phyloP scores from a whole-genome alignment of 2,888 invertebrate species.

The Drosophila aldrichi region DNA sequence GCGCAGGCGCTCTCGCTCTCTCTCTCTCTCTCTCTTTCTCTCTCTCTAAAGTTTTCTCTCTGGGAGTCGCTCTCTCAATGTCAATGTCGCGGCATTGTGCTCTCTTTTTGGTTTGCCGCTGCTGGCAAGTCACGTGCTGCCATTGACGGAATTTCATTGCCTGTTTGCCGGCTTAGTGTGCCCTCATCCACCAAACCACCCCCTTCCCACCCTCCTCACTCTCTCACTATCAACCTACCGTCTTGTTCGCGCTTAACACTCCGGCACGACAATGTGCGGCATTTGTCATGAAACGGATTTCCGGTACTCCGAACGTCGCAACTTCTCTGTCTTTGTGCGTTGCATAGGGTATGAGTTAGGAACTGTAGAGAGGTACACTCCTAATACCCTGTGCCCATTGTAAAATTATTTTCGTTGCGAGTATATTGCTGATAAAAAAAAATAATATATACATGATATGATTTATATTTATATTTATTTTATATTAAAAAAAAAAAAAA shows the following conservation, averaged over 20 bases:
- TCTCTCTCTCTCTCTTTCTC: constrained; percentile 10
- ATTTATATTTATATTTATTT: too few relatives aligned
- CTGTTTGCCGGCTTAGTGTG: constrained; percentile 68
- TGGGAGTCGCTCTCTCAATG: constrained; percentile 56
- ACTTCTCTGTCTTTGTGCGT: constrained; percentile 60
- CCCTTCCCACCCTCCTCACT: not conserved
- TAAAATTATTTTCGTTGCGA: not conserved
- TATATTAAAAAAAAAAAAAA: too few relatives aligned
- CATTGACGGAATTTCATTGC: constrained; percentile 78
- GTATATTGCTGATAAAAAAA: too few relatives aligned
- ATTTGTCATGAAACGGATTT: constrained; percentile 82
- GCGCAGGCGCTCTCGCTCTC: constrained; percentile 50
- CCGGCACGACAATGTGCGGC: constrained; percentile 71
- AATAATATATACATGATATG: too few relatives aligned
- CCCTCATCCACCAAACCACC: not conserved
- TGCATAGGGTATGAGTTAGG: constrained; percentile 4
- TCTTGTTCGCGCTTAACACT: constrained; percentile 59
- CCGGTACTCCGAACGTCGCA: constrained; percentile 68
- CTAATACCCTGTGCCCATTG: not conserved
- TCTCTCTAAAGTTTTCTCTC: too few relatives aligned
- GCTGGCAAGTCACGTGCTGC: constrained; percentile 72
- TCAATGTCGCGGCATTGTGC: constrained; percentile 55
- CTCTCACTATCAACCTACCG: not conserved
- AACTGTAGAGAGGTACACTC: not conserved
- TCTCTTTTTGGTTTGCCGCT: constrained; percentile 22